Evolutionary conservation across 2,888 invertebrate species (phyloP).

Genomic region (Phengaris alcon): DNA sequence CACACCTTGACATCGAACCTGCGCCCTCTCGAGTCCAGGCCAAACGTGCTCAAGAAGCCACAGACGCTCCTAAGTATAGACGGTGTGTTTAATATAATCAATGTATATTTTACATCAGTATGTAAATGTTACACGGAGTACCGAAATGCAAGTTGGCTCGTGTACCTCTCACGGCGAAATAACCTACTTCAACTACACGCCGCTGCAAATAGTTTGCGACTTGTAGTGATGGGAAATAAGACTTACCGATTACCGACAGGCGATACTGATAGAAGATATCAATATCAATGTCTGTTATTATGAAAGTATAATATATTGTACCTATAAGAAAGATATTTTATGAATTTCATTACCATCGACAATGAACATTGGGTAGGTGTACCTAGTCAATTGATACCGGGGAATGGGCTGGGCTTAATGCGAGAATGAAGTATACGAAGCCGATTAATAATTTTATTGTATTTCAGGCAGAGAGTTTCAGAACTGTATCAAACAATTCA

Average conservation of each 20-base stretch:
- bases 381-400: too few relatives aligned
- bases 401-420: too few relatives aligned
- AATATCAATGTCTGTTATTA: too few relatives aligned
- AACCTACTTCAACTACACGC: constrained; percentile 33
- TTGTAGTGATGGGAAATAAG: constrained; percentile 20
- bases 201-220: constrained; percentile 30
- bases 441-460: too few relatives aligned
- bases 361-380: too few relatives aligned
- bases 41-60: background rate
- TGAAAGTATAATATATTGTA: too few relatives aligned
- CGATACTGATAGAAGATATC: background rate
- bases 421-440: too few relatives aligned
- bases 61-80: background rate
- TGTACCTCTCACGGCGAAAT: constrained; percentile 36
- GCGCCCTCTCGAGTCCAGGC: background rate
- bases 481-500: too few relatives aligned
- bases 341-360: too few relatives aligned
- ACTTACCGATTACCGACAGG: background rate
- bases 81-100: background rate
- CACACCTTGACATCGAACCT: background rate
- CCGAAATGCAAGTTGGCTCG: constrained; percentile 32
- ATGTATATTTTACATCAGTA: background rate
- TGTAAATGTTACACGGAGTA: background rate
- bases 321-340: too few relatives aligned
- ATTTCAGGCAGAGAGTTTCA: too few relatives aligned